phyloP scores from a whole-genome alignment of 2,113 vertebrate species.

The Gymnobelideus leadbeateri region DNA sequence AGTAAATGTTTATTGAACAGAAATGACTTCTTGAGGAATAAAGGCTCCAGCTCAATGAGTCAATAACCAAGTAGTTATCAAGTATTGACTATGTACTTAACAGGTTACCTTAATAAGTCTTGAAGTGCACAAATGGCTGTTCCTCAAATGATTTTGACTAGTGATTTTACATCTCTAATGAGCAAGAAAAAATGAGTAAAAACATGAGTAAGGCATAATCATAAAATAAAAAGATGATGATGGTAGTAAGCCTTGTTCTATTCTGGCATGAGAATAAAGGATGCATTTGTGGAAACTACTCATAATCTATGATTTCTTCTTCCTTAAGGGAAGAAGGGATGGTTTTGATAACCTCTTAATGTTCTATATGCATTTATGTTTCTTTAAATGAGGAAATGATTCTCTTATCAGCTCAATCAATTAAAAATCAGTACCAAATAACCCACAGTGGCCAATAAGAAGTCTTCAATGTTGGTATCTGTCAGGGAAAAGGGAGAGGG shows the following conservation, averaged over 20 bases:
- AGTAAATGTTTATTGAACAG: neutral
- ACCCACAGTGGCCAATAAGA: conserved; percentile 75
- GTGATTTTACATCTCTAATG: conserved; percentile 33
- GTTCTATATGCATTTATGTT: conserved; percentile 62
- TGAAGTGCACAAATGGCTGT: neutral
- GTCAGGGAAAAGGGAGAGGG: conserved; percentile 47
- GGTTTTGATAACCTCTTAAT: conserved; percentile 69
- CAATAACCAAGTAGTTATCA: neutral
- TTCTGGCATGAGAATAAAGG: neutral
- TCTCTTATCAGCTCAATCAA: conserved; percentile 78
- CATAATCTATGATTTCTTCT: neutral
- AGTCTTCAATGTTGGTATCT: conserved; percentile 75
- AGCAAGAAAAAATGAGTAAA: conserved; percentile 14
- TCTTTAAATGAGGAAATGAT: conserved; percentile 78
- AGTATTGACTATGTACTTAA: conserved; percentile 13
- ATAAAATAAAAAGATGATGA: neutral
- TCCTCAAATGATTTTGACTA: conserved; percentile 14
- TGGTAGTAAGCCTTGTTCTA: neutral
- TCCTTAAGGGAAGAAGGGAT: conserved; percentile 61
- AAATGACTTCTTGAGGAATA: neutral
- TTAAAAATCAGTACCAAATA: conserved; percentile 77
- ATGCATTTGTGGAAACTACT: conserved; percentile 11
- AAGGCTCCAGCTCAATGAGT: conserved; percentile 11
- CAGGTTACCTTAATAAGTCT: neutral
- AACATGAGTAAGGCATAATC: neutral